Evolutionary conservation across 2,797 vertebrate genomes (phyloP).

Genomic region (Intellagama lesueurii): DNA sequence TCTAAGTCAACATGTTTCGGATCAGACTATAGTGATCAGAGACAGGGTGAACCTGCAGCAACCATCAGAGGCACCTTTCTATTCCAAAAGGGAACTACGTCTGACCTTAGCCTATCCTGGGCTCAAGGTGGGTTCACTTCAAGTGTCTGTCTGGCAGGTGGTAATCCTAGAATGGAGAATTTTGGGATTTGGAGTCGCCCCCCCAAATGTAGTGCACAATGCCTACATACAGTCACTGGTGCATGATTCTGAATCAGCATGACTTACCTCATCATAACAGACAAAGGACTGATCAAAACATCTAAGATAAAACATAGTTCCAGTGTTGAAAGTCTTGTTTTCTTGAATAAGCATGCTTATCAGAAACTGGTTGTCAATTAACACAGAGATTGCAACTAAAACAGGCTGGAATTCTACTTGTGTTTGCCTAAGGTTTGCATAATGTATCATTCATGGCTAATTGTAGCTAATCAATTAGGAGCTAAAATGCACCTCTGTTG

Average conservation of each 20-base stretch:
- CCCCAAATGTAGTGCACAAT: not conserved
- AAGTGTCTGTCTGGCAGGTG: no score
- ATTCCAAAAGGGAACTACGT: no score
- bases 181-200: no score
- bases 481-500: not conserved
- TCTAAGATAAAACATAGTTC: not conserved
- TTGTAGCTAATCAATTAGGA: no score
- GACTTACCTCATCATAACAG: not conserved
- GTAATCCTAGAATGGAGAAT: no score
- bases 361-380: not conserved
- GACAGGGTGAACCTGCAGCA: not conserved
- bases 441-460: no score
- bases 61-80: no score
- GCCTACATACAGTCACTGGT: not conserved
- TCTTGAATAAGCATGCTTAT: not conserved
- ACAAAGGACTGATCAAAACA: not conserved
- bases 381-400: no score
- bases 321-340: not conserved
- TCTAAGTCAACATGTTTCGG: not conserved
- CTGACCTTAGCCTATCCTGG: no score
- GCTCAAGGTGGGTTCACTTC: no score
- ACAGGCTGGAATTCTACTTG: no score
- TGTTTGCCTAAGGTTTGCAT: no score
- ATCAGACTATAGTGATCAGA: not conserved
- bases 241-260: not conserved